Base-by-base conservation (phyloP, 2,113 vertebrate species). In the Genyomyrus donnyi region DNA sequence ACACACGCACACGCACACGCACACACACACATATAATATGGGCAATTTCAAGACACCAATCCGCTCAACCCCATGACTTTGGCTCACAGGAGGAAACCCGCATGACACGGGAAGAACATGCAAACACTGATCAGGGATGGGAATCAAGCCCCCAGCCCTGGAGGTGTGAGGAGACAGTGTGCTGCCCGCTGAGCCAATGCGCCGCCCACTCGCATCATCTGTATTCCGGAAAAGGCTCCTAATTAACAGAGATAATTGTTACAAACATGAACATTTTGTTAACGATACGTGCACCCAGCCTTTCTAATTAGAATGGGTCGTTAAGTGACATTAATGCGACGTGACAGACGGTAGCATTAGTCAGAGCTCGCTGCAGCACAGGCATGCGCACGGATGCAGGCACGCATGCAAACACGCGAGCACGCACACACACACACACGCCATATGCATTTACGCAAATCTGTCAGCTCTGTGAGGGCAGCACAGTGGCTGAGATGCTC, bases 261-360 rank as follows among this genome's bases (percentile, higher is more conserved):
- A 66, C 42, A 70, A 70, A 86, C 83, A 90, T 35, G 84, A 70
- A 39, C 45, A 46, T 66, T 70, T 90, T 58, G n/a, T 85, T 62
- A 85, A 86, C 50, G 80, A 85, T 90, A 85, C 84, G 15, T 48
- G 53, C 89, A 86, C 53, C 35, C 85, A 84, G 48, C 56, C 89
- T 49, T 49, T 89, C 70, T 89, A 87, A 86, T 86, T 90, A 90
- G 45, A 46, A 48, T 52, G n/a, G 42, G 83, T 66, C 52, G 52
- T 62, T 90, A 86, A 46, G 62, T 85, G 66, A 90, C 89, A 39
- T 53, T 62, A 89, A 89, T 89, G 89, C 21, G 50, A 53, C 45
- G 53, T 70, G 89, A 86, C 89, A 90, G 83, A 48, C 27, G 85
- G 49, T 13, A 90, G 89, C 45, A 66, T 86, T 66, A 86, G 15